Evolutionary conservation across 2,113 vertebrate genomes (phyloP).

Genomic region (Ginglymostoma cirratum): DNA sequence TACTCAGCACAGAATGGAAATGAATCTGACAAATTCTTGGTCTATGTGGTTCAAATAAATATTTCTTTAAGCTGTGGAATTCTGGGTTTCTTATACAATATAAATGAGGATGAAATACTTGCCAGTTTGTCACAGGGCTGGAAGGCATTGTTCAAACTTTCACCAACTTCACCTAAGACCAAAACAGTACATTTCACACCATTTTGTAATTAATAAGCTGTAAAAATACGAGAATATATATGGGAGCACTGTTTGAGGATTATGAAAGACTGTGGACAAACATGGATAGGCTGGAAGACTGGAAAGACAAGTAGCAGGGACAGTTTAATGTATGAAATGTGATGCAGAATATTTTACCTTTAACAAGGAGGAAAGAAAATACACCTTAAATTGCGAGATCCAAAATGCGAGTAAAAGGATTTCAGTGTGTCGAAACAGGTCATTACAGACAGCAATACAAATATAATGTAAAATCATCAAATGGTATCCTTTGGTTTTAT

Average conservation of each 20-base stretch:
- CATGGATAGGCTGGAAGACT: not conserved
- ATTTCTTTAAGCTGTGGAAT: not conserved
- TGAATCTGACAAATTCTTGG: too few relatives aligned
- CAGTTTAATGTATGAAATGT: not conserved
- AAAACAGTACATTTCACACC: not conserved
- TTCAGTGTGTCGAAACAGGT: not conserved
- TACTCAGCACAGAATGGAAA: too few relatives aligned
- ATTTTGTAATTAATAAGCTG: constrained; percentile 5
- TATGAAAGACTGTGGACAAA: not conserved
- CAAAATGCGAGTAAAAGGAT: not conserved
- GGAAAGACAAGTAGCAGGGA: not conserved
- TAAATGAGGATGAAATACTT: not conserved
- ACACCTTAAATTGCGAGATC: not conserved
- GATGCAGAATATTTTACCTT: not conserved
- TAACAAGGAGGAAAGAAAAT: not conserved
- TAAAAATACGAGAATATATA: not conserved
- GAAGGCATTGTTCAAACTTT: not conserved
- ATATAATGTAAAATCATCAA: not conserved
- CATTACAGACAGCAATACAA: not conserved
- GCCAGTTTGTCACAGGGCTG: constrained; percentile 5
- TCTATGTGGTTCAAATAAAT: not conserved
- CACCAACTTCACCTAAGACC: not conserved
- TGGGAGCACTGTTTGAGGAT: not conserved
- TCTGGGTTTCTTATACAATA: not conserved
- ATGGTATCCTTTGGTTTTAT: not conserved